These are phyloP conservation scores for Danionella cerebrum DNA, from an alignment of 2,113 vertebrate species.

Conservation along the genomic window DNA sequence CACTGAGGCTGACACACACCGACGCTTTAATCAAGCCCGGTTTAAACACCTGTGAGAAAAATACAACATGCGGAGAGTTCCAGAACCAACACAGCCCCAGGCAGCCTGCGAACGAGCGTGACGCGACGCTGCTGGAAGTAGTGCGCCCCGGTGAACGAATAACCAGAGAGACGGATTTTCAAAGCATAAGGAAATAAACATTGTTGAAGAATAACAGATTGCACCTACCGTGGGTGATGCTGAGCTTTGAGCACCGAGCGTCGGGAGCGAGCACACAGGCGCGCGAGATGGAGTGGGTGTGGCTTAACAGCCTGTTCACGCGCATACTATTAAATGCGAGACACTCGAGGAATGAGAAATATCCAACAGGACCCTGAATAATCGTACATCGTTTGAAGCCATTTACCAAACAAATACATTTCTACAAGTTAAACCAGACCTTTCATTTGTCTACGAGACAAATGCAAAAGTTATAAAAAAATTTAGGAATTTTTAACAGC, in stretches of 20 bases:
- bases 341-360: neutral
- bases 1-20: neutral
- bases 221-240: slow-evolving; percentile 34
- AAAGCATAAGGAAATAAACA: neutral
- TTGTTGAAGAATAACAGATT: neutral
- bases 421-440: too few species aligned
- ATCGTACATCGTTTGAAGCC: too few species aligned
- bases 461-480: too few species aligned
- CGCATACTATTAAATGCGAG: neutral
- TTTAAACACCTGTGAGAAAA: neutral
- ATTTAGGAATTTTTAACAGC: too few species aligned
- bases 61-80: neutral
- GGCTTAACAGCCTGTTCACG: neutral
- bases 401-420: too few species aligned
- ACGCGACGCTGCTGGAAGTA: neutral
- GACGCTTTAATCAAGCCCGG: neutral
- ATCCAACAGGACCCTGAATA: neutral
- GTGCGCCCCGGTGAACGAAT: neutral
- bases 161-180: neutral
- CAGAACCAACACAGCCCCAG: neutral
- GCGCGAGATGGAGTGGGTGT: slow-evolving; percentile 29
- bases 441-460: too few species aligned
- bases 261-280: slow-evolving; percentile 29
- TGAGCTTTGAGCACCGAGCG: slow-evolving; percentile 7
- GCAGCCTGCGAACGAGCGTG: neutral